These are phyloP conservation scores for Thalpophila matura DNA, from an alignment of 2,888 invertebrate genomes.

Conservation along the genomic window DNA sequence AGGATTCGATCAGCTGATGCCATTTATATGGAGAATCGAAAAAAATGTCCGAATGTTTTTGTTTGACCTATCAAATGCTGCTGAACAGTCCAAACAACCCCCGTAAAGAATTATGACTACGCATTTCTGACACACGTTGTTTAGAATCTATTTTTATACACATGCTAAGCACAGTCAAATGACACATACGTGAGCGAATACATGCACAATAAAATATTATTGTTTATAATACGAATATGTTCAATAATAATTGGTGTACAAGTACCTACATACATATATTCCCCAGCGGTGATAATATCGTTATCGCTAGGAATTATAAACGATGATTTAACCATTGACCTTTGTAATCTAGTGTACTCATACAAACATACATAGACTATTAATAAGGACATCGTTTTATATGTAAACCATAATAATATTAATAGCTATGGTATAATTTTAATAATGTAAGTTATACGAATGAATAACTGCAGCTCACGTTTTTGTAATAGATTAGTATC, in stretches of 20 bases:
- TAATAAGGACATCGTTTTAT: conserved; percentile 45
- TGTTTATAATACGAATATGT: conserved; percentile 30
- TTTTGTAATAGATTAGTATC: no score
- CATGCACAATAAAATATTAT: conserved; percentile 22
- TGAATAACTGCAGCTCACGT: not conserved
- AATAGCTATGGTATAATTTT: conserved; percentile 13
- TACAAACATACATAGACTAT: conserved; percentile 54
- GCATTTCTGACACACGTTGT: no score
- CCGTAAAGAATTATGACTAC: no score
- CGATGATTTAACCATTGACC: conserved; percentile 76
- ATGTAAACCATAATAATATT: conserved; percentile 15
- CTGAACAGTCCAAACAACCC: no score
- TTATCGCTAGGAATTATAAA: conserved; percentile 72
- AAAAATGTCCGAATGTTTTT: no score
- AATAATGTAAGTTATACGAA: no score
- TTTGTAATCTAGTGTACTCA: conserved; percentile 66
- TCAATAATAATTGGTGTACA: conserved; percentile 29
- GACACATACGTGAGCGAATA: conserved; percentile 12
- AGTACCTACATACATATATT: conserved; percentile 47
- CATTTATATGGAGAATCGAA: no score
- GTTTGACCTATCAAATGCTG: no score
- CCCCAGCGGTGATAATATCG: conserved; percentile 62
- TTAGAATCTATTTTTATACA: conserved; percentile 19
- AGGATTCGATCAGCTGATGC: no score
- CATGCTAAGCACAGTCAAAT: not conserved